Evolutionary conservation across 1,140 invertebrate genomes (phyloP).

Genomic region (Sycobia sp.): DNA sequence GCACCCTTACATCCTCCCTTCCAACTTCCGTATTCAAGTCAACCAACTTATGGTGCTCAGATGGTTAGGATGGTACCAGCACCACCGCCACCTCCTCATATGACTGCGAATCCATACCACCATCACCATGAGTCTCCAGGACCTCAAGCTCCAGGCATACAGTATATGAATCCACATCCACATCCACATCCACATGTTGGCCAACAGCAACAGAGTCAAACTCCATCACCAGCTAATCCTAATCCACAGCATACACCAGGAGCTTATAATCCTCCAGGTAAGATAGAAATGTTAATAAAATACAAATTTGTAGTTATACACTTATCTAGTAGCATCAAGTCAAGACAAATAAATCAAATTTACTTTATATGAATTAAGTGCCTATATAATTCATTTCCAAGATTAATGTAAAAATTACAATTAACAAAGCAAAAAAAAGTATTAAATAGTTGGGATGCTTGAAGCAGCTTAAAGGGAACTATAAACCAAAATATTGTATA

Average conservation of each 20-base stretch:
- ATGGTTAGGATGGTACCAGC: conserved; percentile 60
- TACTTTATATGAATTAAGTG: no score
- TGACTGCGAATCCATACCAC: conserved; percentile 66
- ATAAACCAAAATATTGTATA: no score
- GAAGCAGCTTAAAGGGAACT: no score
- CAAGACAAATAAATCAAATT: no score
- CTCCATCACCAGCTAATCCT: conserved; percentile 68
- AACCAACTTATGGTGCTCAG: conserved; percentile 60
- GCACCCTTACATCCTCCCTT: conserved; percentile 68
- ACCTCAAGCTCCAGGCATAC: conserved; percentile 61
- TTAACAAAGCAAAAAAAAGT: no score
- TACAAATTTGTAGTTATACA: no score
- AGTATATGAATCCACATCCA: conserved; percentile 66
- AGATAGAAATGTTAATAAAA: neutral
- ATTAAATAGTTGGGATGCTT: no score
- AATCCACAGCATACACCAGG: conserved; percentile 66
- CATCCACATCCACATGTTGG: conserved; percentile 58
- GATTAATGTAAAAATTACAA: no score
- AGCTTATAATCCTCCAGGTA: conserved; percentile 64
- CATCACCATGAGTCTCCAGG: conserved; percentile 65
- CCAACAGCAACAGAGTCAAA: conserved; percentile 67
- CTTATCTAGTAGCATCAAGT: no score
- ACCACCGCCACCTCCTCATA: conserved; percentile 61
- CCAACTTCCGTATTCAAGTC: conserved; percentile 67
- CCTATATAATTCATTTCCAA: no score